Percentiles rank a stretch among this genome's conserved stretches.
These are phyloP conservation scores for Leucoraja ocellata DNA, from an alignment of 2,797 vertebrate genomes.

Conservation along the genomic window DNA sequence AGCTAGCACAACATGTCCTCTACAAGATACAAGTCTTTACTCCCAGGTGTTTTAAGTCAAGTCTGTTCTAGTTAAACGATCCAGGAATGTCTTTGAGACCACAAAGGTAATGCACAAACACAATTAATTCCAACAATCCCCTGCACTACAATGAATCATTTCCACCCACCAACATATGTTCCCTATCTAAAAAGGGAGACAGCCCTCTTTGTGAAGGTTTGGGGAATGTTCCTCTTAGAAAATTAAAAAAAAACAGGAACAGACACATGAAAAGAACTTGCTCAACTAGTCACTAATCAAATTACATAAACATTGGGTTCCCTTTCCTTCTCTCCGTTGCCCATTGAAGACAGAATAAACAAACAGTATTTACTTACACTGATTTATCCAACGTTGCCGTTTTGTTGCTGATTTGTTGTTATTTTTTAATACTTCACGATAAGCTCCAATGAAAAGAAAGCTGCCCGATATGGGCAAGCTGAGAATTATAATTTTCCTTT, in stretches of 20 bases:
- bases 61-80: slow-evolving; percentile 20
- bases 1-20: not conserved
- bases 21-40: not conserved
- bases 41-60: not conserved
- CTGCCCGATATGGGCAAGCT: not conserved
- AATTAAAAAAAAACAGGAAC: slow-evolving; percentile 18
- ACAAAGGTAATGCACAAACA: not conserved
- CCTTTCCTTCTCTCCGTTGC: not conserved
- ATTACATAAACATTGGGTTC: not conserved
- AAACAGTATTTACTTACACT: not conserved
- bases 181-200: slow-evolving; percentile 6
- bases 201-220: not conserved
- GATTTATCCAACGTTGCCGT: not conserved
- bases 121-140: too few relatives aligned
- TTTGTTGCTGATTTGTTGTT: not conserved
- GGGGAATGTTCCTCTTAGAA: not conserved
- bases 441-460: not conserved
- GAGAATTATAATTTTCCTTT: not conserved
- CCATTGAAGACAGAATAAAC: not conserved
- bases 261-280: not conserved
- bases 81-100: slow-evolving; percentile 17
- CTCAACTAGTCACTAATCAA: not conserved
- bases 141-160: not conserved
- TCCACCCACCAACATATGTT: slow-evolving; percentile 17
- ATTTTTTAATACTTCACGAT: too few relatives aligned